phyloP scores from a whole-genome alignment of 2,888 invertebrate species.

The Ophion costatus region DNA sequence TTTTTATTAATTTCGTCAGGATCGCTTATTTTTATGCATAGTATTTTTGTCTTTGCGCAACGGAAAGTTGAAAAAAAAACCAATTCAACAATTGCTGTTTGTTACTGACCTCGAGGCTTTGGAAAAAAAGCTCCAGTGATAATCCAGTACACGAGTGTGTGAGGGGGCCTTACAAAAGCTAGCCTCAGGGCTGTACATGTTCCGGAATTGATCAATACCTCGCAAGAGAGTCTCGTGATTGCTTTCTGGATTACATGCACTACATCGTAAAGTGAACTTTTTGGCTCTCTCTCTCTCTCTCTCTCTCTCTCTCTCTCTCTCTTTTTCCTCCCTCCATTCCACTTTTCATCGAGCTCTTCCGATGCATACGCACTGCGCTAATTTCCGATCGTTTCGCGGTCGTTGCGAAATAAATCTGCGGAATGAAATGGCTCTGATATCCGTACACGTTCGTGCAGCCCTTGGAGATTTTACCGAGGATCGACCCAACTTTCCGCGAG shows the following conservation, averaged over 20 bases:
- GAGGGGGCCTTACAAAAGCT: constrained; percentile 47
- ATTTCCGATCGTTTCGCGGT: constrained; percentile 46
- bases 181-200: constrained; percentile 33
- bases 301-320: background rate
- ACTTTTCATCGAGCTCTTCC: constrained; percentile 6
- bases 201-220: constrained; percentile 45
- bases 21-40: constrained; percentile 6
- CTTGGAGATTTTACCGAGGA: background rate
- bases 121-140: constrained; percentile 43
- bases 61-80: constrained; percentile 1
- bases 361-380: constrained; percentile 27
- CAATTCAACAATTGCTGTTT: constrained; percentile 22
- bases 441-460: background rate
- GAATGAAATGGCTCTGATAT: constrained; percentile 25
- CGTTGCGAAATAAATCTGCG: constrained; percentile 28
- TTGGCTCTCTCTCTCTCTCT: background rate
- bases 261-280: constrained; percentile 19
- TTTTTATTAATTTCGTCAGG: background rate
- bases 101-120: constrained; percentile 38
- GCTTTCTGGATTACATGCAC: constrained; percentile 57
- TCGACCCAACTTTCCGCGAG: constrained; percentile 35
- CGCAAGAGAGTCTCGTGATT: constrained; percentile 57
- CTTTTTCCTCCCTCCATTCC: background rate
- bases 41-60: background rate
- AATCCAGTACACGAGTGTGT: constrained; percentile 55